These are phyloP conservation scores for Gortyna flavago DNA, from an alignment of 2,888 invertebrate species.

Conservation along the genomic window DNA sequence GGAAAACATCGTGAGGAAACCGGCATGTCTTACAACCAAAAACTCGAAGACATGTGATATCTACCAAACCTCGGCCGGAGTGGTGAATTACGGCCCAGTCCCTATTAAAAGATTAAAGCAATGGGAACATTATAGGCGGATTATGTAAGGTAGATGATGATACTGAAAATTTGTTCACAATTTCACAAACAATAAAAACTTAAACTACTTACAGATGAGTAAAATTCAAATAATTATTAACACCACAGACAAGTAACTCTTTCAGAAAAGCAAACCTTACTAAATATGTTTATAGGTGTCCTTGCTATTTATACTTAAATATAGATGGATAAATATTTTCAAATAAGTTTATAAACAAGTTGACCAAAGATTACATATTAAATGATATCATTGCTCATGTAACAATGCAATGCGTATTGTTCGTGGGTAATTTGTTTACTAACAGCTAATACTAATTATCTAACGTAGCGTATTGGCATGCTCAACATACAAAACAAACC, in stretches of 20 bases:
- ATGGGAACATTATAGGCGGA: no score
- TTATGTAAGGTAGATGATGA: no score
- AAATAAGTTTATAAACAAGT: constrained; percentile 30
- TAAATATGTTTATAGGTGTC: background rate
- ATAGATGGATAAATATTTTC: constrained; percentile 32
- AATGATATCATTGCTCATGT: constrained; percentile 29
- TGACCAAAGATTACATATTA: constrained; percentile 7
- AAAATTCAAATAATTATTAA: background rate
- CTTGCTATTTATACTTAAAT: constrained; percentile 31
- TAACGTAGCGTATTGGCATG: background rate
- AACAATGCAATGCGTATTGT: constrained; percentile 32
- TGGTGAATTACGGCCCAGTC: background rate
- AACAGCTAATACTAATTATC: background rate
- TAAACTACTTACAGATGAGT: constrained; percentile 20
- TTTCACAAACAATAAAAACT: background rate
- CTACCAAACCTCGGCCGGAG: no score
- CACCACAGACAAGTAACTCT: background rate
- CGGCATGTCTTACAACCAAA: background rate
- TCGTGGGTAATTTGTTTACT: background rate
- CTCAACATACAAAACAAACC: no score
- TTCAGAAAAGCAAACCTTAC: constrained; percentile 5
- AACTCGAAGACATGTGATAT: background rate
- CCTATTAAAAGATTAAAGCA: no score
- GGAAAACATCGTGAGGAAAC: background rate
- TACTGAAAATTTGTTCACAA: background rate